Base-by-base conservation (phyloP, 1,140 invertebrate species). In the Lasioglossum albipes region DNA sequence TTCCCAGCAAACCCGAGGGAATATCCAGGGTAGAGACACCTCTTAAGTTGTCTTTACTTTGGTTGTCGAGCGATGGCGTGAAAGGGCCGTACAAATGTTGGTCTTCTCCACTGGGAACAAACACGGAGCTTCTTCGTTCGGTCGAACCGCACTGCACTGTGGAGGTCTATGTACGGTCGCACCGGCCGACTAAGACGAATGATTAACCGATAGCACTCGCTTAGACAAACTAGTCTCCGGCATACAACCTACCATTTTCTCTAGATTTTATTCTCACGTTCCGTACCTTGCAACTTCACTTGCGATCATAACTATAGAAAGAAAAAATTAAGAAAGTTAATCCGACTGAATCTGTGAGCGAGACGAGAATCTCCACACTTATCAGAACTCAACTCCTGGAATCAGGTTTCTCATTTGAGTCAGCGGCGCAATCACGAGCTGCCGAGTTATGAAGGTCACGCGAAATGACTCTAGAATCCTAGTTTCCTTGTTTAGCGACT, bases 151-250 rank as follows among this genome's bases (percentile, higher is more conserved):
- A 64, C 59, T 42, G 69, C 75, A 64, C 59, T 42, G 69, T 76
- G 75, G 79, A 85, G 61, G 72, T 75, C 79, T 73, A 68, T 45
- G 70, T 49, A 49, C 45, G 45, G 45, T 70, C 61, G 75, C 61
- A 81, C 64, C 65, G 18, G 52, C 36, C 45, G 70, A 54, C 36
- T 73, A 85, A 88, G 87, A 88, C 81, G 79, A 78, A 88, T 87
- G 87, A 86, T 87, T 88, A 87, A 87, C 87, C 87, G 87, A 87
- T 88, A 87, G 78, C 13, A 86, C 75, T 45, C 52, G 74, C 76
- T 45, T 79, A 83, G 87, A 87, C 86, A 87, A 88, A 88, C 75
- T 84, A 84, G 81, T 81, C 75, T 68, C 57, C 75, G 75, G 76
- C 84, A 88, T 69, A 86, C 87, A 85, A 85, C 52, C 73, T 45